Conservation (phyloP, 2,113 vertebrate species). For the Larimichthys crocea region DNA sequence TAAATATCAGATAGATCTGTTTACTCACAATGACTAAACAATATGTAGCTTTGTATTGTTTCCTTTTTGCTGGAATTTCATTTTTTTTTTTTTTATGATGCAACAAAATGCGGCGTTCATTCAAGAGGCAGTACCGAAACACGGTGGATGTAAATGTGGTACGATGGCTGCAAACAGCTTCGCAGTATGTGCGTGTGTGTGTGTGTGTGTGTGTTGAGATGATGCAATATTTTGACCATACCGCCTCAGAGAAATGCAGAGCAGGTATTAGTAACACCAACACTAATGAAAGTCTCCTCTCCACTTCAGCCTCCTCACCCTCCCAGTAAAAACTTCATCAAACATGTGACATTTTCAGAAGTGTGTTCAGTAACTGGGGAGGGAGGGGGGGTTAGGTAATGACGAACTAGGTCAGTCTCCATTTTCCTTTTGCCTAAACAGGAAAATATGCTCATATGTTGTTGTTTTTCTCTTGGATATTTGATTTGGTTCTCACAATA, state of each 20-base stretch:
- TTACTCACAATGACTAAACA: conserved; percentile 8
- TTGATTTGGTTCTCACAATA: neutral
- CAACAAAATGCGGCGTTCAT: conserved; percentile 33
- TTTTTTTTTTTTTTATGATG: conserved; percentile 14
- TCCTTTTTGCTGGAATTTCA: conserved; percentile 3
- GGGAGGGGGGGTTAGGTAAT: conserved; percentile 32
- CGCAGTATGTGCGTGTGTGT: conserved; percentile 16
- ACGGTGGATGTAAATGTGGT: conserved; percentile 39
- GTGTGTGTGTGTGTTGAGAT: conserved; percentile 30
- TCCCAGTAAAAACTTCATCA: conserved; percentile 34
- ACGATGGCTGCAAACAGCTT: conserved; percentile 22
- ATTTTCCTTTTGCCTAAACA: conserved; percentile 14
- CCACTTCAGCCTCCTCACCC: conserved; percentile 4
- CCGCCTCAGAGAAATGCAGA: conserved; percentile 53
- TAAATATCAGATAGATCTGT: conserved; percentile 27
- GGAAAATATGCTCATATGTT: neutral
- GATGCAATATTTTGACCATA: conserved; percentile 52
- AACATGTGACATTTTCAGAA: conserved; percentile 50
- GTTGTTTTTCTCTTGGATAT: conserved; percentile 10
- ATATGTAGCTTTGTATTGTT: conserved; percentile 19
- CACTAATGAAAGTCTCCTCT: conserved; percentile 48
- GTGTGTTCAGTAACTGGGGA: conserved; percentile 26
- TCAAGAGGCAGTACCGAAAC: conserved; percentile 6
- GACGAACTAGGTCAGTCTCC: conserved; percentile 6
- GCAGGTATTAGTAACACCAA: conserved; percentile 44